These are phyloP conservation scores for Icerya purchasi DNA, from an alignment of 2,888 invertebrate species.

Conservation along the genomic window DNA sequence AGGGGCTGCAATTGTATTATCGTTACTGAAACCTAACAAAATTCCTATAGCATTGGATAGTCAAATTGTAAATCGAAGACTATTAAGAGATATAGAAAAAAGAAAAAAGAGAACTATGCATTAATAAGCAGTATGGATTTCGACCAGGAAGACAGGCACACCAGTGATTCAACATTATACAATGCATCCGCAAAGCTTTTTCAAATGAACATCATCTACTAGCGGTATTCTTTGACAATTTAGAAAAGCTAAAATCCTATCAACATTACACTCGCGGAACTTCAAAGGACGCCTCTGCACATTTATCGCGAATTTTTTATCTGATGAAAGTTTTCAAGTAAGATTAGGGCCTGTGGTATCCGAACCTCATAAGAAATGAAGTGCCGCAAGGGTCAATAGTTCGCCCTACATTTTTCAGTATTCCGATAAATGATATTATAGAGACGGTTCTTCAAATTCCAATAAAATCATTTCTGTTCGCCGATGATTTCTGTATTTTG, in stretches of 20 bases:
- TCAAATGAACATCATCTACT: neutral
- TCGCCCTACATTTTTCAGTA: neutral
- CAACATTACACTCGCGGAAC: neutral
- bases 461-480: no score
- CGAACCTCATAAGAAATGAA: neutral
- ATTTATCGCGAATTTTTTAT: neutral
- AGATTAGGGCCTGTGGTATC: neutral
- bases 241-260: neutral
- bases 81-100: neutral
- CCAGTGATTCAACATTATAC: no score
- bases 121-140: no score
- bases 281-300: neutral
- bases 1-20: neutral
- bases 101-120: constrained; percentile 4
- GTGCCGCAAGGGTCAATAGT: neutral
- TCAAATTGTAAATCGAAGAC: no score
- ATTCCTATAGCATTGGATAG: no score
- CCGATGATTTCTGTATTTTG: neutral
- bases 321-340: no score
- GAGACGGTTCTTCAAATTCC: neutral
- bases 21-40: neutral
- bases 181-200: neutral
- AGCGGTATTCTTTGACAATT: neutral
- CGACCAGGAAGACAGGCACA: no score
- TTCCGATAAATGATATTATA: neutral